These are phyloP conservation scores for Mystacides longicornis DNA, from an alignment of 2,888 invertebrate species.

Conservation along the genomic window DNA sequence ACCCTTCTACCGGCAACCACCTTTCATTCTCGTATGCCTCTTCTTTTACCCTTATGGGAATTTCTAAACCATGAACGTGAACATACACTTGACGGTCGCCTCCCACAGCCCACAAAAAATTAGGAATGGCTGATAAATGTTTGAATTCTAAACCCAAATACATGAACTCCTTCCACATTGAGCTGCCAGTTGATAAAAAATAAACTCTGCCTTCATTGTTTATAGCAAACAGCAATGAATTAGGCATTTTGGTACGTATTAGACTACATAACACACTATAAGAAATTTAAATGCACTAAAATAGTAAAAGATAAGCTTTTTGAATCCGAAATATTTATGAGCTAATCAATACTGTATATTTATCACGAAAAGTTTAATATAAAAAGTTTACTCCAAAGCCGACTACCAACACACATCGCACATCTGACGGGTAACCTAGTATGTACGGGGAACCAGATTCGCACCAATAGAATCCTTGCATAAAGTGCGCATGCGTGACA, in stretches of 20 bases:
- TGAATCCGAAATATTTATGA: too few species aligned
- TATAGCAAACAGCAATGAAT: slow-evolving; percentile 71
- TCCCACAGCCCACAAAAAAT: slow-evolving; percentile 88
- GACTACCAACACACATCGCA: too few species aligned
- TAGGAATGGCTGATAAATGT: slow-evolving; percentile 74
- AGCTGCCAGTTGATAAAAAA: slow-evolving; percentile 70
- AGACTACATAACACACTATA: too few species aligned
- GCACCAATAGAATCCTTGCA: too few species aligned
- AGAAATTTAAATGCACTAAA: too few species aligned
- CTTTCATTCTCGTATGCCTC: slow-evolving; percentile 91
- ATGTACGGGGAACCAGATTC: too few species aligned
- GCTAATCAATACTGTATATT: too few species aligned
- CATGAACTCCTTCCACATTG: slow-evolving; percentile 80
- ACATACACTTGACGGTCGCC: slow-evolving; percentile 90
- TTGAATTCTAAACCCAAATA: slow-evolving; percentile 85
- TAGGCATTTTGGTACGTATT: slow-evolving; percentile 60
- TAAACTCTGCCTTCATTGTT: slow-evolving; percentile 86
- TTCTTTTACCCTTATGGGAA: slow-evolving; percentile 84
- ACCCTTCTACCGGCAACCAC: slow-evolving; percentile 87
- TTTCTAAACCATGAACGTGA: slow-evolving; percentile 81
- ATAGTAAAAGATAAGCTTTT: too few species aligned
- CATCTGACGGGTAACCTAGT: too few species aligned
- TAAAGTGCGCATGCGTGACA: too few species aligned
- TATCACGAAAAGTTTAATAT: too few species aligned
- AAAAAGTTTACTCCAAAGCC: too few species aligned